phyloP scores from a whole-genome alignment of 2,888 invertebrate genomes.

The Thymelicus acteon region DNA sequence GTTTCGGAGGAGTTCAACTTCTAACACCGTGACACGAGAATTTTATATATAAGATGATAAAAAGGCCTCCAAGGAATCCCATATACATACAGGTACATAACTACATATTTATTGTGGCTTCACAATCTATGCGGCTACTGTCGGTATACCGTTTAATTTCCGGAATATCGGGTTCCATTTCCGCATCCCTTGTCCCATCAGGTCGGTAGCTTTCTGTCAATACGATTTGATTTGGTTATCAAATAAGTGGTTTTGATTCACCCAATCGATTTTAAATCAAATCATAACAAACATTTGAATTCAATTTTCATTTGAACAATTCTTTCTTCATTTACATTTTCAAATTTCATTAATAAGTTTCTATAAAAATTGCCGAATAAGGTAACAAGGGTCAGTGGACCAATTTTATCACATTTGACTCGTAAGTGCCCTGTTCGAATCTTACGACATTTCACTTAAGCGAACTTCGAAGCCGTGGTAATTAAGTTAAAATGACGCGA shows the following conservation, averaged over 20 bases:
- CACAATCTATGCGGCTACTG: too few species aligned
- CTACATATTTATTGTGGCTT: too few species aligned
- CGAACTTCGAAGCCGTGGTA: neutral
- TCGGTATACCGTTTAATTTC: neutral
- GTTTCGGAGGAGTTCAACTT: too few species aligned
- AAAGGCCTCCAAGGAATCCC: too few species aligned
- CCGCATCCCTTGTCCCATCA: neutral
- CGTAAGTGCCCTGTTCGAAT: neutral
- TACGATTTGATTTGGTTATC: neutral
- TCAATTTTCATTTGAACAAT: neutral
- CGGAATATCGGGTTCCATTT: neutral
- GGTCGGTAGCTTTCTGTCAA: neutral
- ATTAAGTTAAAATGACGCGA: neutral
- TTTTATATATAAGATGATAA: too few species aligned
- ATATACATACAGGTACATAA: too few species aligned
- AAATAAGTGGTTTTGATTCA: neutral
- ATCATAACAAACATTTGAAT: neutral
- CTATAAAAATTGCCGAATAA: too few species aligned
- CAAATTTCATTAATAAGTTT: neutral
- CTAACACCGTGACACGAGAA: too few species aligned
- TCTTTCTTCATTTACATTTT: too few species aligned
- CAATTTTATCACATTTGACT: neutral
- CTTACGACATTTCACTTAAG: neutral
- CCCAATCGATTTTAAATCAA: neutral
- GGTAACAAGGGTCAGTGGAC: too few species aligned